Evolutionary conservation across 2,888 invertebrate genomes (phyloP).

Genomic region (Drosophila planitibia): DNA sequence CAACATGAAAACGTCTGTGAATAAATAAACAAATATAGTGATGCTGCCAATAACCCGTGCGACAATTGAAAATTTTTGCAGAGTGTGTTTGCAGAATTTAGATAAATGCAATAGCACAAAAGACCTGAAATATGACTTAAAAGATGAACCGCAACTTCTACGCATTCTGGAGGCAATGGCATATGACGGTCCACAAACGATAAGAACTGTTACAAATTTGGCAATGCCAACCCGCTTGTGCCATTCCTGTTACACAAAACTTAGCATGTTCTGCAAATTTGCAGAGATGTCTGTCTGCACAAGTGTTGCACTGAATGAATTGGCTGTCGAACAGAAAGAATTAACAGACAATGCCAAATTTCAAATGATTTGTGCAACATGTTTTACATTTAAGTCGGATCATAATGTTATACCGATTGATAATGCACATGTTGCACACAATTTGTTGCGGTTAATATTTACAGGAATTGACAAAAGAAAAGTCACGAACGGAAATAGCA

Average conservation of each 20-base stretch:
- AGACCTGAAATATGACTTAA: conserved; percentile 16
- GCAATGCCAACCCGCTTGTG: conserved; percentile 33
- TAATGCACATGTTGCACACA: conserved; percentile 2
- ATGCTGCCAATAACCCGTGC: conserved; percentile 52
- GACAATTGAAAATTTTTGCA: conserved; percentile 37
- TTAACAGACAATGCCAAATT: conserved; percentile 8
- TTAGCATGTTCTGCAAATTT: conserved; percentile 40
- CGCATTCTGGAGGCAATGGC: conserved; percentile 28
- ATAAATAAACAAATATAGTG: not conserved
- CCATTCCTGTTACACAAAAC: conserved; percentile 33
- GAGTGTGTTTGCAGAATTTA: conserved; percentile 42
- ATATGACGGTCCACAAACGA: not conserved
- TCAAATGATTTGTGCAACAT: conserved; percentile 36
- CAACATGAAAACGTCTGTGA: not conserved
- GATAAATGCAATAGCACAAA: conserved; percentile 1
- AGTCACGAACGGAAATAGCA: not conserved
- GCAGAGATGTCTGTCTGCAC: conserved; percentile 41
- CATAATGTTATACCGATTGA: not conserved
- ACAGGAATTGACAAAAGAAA: not conserved
- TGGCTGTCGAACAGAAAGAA: conserved; percentile 6
- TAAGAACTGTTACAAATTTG: not conserved
- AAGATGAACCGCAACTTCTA: conserved; percentile 13
- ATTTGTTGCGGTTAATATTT: conserved; percentile 32
- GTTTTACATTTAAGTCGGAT: conserved; percentile 27
- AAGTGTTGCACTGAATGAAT: conserved; percentile 28